These are phyloP conservation scores for Circaetus cinerascens DNA, from an alignment of 2,113 vertebrate genomes.

Conservation along the genomic window DNA sequence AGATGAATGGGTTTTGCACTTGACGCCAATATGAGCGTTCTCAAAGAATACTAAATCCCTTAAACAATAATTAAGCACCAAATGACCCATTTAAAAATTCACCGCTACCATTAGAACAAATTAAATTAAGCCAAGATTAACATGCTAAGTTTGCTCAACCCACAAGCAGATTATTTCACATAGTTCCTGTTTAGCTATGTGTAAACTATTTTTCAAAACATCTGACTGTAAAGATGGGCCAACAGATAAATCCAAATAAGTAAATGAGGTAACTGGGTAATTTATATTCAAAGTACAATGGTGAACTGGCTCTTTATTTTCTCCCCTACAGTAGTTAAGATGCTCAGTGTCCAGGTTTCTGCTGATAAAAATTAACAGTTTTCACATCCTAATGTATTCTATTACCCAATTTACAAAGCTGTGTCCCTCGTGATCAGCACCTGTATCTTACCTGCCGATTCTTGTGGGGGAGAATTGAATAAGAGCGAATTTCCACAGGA, in stretches of 20 bases:
- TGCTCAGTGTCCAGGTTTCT: neutral
- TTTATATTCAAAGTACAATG: constrained; percentile 7
- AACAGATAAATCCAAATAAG: constrained; percentile 17
- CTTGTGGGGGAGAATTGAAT: neutral
- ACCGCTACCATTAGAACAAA: constrained; percentile 62
- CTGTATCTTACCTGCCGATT: neutral
- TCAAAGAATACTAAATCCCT: constrained; percentile 51
- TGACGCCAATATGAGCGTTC: constrained; percentile 33
- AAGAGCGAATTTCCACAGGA: neutral
- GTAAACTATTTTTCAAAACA: constrained; percentile 55
- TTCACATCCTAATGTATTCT: neutral
- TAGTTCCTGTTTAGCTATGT: constrained; percentile 17
- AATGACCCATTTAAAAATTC: constrained; percentile 74
- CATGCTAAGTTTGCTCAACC: constrained; percentile 54
- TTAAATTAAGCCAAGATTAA: constrained; percentile 73
- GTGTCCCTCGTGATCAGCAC: neutral
- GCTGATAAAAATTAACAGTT: neutral
- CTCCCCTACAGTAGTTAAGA: neutral
- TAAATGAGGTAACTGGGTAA: constrained; percentile 7
- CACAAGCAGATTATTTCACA: constrained; percentile 67
- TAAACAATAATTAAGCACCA: constrained; percentile 73
- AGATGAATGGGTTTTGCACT: constrained; percentile 42
- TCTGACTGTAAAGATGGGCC: neutral
- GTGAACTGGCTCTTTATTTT: neutral
- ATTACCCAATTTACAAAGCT: neutral